Evolutionary conservation across 2,113 vertebrate genomes (phyloP), one percentile per base, ranked within the genome.

Genomic region (Microcebus murinus): DNA sequence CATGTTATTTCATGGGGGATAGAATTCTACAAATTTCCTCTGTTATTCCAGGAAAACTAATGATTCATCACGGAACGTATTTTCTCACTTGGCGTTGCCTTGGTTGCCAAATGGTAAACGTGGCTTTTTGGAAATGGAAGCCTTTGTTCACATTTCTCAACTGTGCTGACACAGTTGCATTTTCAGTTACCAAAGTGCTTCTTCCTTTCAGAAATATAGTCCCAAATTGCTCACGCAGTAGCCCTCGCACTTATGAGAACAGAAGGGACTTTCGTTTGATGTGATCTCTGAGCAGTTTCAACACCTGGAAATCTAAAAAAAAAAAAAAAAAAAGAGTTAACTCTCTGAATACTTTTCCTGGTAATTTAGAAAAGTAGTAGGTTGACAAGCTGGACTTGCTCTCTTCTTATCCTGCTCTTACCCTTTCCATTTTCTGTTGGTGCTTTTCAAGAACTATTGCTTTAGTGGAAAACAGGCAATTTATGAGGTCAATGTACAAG

Each of bases 301-400:
- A 85, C 73, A 87, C 83, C 91, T 95, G 93, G 85, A 95, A 83
- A 87, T 25, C 18, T 7, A 55, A 71, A 34, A 71, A 68, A 20
- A 63, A 57, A 87, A 57, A 42, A 42, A 42, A 71, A 27, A 71
- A 68, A 20, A 68, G 59, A 87, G n/a, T 61, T 18, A 27, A 70
- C 82, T 96, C 93, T 94, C 50, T 90, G 93, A 92, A 90, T 31
- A 36, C 8, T 15, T 79, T 90, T 76, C 42, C 36, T 92, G 34
- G 61, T 87, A 77, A 80, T 12, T 92, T n/a, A 65, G 31, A 42
- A 65, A 96, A 45, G 14, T 4, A 71, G 27, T 34, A 82, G 55
- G 11, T 83, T 48, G 12, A 67, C 9, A 14, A 42, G 6, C 67
- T 81, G 34, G 2, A 5, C 5, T 48, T 80, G 11, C 11, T 61